Evolutionary conservation across 2,888 invertebrate species (phyloP).

Genomic region (Sipunculus nudus): DNA sequence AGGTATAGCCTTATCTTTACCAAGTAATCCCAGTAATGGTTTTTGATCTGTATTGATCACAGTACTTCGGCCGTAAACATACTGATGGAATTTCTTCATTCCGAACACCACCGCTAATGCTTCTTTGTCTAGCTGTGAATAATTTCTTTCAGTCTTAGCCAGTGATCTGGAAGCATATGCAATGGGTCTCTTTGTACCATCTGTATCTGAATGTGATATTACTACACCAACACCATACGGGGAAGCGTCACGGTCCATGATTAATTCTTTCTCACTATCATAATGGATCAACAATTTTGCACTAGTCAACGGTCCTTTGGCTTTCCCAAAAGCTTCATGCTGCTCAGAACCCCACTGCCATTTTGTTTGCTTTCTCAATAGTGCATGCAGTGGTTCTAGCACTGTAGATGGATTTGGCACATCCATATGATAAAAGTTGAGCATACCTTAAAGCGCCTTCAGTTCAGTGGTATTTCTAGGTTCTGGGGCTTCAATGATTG

Average conservation of each 20-base stretch:
- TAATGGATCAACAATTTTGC: background rate
- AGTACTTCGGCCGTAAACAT: conserved; percentile 36
- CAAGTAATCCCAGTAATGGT: conserved; percentile 26
- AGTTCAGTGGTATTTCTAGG: conserved; percentile 7
- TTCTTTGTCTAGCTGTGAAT: conserved; percentile 44
- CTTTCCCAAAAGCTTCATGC: background rate
- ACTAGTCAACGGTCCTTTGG: too few species aligned
- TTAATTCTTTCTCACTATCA: conserved; percentile 33
- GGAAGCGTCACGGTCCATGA: conserved; percentile 64
- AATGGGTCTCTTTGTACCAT: conserved; percentile 29
- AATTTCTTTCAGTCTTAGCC: conserved; percentile 36
- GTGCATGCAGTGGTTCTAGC: conserved; percentile 5
- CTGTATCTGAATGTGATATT: conserved; percentile 26
- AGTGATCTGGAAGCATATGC: conserved; percentile 41
- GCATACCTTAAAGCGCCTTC: conserved; percentile 1
- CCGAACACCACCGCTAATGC: conserved; percentile 36
- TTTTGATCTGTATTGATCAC: conserved; percentile 29
- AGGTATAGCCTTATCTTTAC: conserved; percentile 35
- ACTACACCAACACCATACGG: conserved; percentile 57
- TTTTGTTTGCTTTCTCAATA: too few species aligned
- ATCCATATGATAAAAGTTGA: background rate
- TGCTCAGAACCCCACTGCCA: background rate
- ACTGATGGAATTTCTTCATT: conserved; percentile 43
- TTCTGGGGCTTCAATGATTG: background rate
- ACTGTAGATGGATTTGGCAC: background rate